Base-by-base conservation (phyloP, 2,113 vertebrate genomes). In the Sorex araneus region DNA sequence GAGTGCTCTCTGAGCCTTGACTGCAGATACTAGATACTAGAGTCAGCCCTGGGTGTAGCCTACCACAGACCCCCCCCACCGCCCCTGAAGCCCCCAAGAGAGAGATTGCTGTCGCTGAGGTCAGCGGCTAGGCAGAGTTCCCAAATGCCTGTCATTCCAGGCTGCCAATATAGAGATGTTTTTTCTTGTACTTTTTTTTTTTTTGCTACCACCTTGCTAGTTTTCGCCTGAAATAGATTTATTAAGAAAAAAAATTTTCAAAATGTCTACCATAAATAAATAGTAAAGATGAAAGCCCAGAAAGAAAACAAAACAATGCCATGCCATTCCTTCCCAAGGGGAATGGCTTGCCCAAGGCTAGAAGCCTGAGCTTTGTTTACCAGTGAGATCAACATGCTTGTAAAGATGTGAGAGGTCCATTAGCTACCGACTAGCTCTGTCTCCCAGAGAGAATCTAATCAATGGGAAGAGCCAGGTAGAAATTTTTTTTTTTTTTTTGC, bases 211-310 rank as follows among this genome's bases (percentile, higher is more conserved):
- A 45, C 45, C 28, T 92, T 91, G 60, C 57, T 91, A 45, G 75
- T 50, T 92, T 95, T 87, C 71, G 77, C 47, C 34, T 66, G 45
- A 71, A 71, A 69, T 88, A 34, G 83, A 87, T 67, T 89, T 80
- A 73, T 85, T 86, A 71, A 66, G 32, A 70, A 93, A 93, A 45
- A 47, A 89, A 84, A 86, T 80, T 69, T 92, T 83, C 18, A 60
- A 60, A 60, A 54, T 60, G 57, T 81, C 84, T 9, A 43, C 89
- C 87, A 84, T 81, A 94, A 97, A 95, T 67, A 94, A 94, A 91
- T 70, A 94, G 57, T 93, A 87, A 88, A 92, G 45, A 80, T 94
- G 82, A 91, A 94, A 89, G 88, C 67, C 71, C 89, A 63, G 75
- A 43, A 74, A 70, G 80, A 70, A 80, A 91, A 91, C 54, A 78